Conservation (phyloP, 2,888 invertebrate species). For the Hanleya hanleyi region DNA sequence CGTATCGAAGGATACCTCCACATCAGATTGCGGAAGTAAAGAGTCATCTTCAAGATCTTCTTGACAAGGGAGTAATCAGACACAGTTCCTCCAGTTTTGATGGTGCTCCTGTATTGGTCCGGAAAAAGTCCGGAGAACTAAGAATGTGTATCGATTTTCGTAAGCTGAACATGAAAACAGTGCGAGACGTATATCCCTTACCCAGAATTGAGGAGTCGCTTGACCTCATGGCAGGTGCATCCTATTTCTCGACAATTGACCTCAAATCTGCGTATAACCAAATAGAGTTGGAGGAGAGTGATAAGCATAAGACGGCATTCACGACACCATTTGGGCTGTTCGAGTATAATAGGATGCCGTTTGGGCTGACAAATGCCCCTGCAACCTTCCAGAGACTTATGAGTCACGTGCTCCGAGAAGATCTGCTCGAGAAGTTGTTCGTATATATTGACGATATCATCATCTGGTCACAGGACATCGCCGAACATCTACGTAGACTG, state of each 20-base stretch:
- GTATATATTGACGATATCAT: conserved; percentile 27
- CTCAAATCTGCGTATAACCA: conserved; percentile 30
- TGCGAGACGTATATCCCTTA: conserved; percentile 33
- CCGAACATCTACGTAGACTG: too few species aligned
- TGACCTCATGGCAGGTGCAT: conserved; percentile 24
- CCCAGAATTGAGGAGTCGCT: conserved; percentile 36
- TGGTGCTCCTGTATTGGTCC: conserved; percentile 37
- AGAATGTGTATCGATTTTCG: conserved; percentile 35
- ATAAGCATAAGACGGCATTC: conserved; percentile 37
- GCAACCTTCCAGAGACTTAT: conserved; percentile 28
- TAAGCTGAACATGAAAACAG: conserved; percentile 31
- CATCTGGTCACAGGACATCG: conserved; percentile 24
- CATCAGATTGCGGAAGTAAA: conserved; percentile 15
- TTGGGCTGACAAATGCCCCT: conserved; percentile 20
- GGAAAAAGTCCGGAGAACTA: conserved; percentile 35
- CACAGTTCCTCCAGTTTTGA: conserved; percentile 32
- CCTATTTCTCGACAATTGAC: conserved; percentile 33
- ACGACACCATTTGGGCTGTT: conserved; percentile 24
- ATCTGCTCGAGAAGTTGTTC: conserved; percentile 13
- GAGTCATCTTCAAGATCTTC: conserved; percentile 20
- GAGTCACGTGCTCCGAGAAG: conserved; percentile 22
- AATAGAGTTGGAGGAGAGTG: conserved; percentile 25
- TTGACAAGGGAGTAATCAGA: conserved; percentile 28
- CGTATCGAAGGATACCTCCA: conserved; percentile 21
- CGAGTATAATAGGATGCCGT: conserved; percentile 27